A percentile compares a stretch with the other conserved stretches of the same genome.
Conservation (phyloP, 2,888 invertebrate species). For the Dilophus febrilis region DNA sequence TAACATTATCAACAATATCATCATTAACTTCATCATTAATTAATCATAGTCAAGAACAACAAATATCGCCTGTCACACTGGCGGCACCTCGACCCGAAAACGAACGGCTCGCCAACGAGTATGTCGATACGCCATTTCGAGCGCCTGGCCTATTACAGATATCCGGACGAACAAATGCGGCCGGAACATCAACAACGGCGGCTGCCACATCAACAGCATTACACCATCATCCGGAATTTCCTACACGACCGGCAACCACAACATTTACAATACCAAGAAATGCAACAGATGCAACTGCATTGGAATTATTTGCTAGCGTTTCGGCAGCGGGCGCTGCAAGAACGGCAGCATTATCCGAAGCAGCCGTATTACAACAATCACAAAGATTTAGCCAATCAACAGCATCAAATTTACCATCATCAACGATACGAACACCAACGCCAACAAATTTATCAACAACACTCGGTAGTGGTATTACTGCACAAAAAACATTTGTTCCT, state of each 20-base stretch:
- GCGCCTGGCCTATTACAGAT: conserved; percentile 36
- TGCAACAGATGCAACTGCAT: background rate
- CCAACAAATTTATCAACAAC: too few species aligned
- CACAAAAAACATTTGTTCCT: conserved; percentile 3
- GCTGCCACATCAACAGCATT: background rate
- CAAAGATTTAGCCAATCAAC: background rate
- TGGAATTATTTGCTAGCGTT: background rate
- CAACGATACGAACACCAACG: conserved; percentile 4
- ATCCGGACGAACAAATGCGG: conserved; percentile 29
- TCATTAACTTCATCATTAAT: conserved; percentile 9
- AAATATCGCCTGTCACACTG: conserved; percentile 32
- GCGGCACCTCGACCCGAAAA: conserved; percentile 67
- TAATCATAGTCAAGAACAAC: conserved; percentile 21
- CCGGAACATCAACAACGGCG: conserved; percentile 14
- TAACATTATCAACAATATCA: conserved; percentile 3
- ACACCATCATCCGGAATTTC: too few species aligned
- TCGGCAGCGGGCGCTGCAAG: too few species aligned
- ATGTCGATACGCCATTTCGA: conserved; percentile 75
- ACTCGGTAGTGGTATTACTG: background rate
- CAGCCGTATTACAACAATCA: background rate
- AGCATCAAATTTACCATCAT: conserved; percentile 1
- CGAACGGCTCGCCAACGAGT: conserved; percentile 78
- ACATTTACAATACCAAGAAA: background rate
- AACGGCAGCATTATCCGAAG: conserved; percentile 9
- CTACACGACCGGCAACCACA: too few species aligned